phyloP scores from a whole-genome alignment of 2,113 vertebrate species.

The Budorcas taxicolor region DNA sequence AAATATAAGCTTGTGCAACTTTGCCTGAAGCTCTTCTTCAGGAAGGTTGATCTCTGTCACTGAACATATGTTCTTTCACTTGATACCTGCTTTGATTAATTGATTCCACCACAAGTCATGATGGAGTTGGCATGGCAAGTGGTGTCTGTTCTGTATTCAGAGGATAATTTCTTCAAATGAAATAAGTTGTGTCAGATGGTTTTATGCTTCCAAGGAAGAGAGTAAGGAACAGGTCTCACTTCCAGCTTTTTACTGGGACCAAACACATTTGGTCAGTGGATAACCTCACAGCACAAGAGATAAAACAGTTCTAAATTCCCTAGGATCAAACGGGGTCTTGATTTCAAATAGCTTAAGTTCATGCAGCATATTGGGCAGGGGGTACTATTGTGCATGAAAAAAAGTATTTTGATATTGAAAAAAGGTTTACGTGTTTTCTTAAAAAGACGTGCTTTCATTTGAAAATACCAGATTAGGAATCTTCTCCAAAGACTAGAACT shows the following conservation, averaged over 20 bases:
- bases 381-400: slow-evolving; percentile 23
- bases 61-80: background rate
- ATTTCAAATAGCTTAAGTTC: slow-evolving; percentile 60
- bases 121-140: background rate
- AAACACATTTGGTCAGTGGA: background rate
- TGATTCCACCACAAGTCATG: background rate
- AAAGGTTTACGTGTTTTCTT: slow-evolving; percentile 45
- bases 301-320: background rate
- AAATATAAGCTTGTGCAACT: background rate
- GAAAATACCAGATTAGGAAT: slow-evolving; percentile 49
- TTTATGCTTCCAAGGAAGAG: background rate
- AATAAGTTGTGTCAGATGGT: background rate
- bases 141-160: background rate
- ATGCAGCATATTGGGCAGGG: background rate
- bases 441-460: slow-evolving; percentile 66
- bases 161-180: background rate
- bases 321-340: slow-evolving; percentile 31
- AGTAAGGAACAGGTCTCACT: background rate
- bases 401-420: slow-evolving; percentile 54
- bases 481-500: slow-evolving; percentile 38
- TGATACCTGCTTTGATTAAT: background rate
- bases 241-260: background rate
- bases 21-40: background rate
- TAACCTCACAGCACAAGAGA: background rate
- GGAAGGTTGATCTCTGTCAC: background rate